Conservation (phyloP, 2,797 vertebrate genomes). For the Macropus fuliginosus region DNA sequence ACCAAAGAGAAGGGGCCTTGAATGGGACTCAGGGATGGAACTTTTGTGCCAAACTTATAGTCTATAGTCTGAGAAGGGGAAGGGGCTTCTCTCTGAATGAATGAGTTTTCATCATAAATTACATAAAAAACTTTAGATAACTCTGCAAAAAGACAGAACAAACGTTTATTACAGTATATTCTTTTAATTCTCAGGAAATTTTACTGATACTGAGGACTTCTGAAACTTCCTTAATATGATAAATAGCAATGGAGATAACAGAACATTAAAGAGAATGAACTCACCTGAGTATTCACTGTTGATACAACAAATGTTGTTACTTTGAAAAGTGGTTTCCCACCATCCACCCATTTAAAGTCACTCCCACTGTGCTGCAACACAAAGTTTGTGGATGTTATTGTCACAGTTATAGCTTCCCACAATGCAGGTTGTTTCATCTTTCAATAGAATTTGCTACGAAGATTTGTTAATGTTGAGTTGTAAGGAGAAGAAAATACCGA, state of each 20-base stretch:
- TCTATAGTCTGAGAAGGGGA: not conserved
- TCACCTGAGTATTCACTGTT: conserved; percentile 98
- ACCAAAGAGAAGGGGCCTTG: not conserved
- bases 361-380: conserved; percentile 86
- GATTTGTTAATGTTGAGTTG: not conserved
- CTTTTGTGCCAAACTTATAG: not conserved
- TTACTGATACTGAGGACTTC: not conserved
- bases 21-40: not conserved
- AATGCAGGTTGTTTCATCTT: conserved; percentile 3
- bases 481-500: not conserved
- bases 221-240: not conserved
- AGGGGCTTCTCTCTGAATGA: not conserved
- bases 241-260: not conserved
- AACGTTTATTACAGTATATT: not conserved
- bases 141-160: not conserved
- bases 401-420: not conserved
- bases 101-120: not conserved
- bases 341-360: conserved; percentile 97
- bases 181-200: not conserved
- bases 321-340: conserved; percentile 95
- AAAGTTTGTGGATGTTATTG: conserved; percentile 14
- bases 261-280: conserved; percentile 11
- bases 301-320: conserved; percentile 94
- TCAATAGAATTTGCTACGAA: not conserved
- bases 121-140: not conserved